phyloP scores from a whole-genome alignment of 2,113 vertebrate species.

The Acanthisitta chloris region DNA sequence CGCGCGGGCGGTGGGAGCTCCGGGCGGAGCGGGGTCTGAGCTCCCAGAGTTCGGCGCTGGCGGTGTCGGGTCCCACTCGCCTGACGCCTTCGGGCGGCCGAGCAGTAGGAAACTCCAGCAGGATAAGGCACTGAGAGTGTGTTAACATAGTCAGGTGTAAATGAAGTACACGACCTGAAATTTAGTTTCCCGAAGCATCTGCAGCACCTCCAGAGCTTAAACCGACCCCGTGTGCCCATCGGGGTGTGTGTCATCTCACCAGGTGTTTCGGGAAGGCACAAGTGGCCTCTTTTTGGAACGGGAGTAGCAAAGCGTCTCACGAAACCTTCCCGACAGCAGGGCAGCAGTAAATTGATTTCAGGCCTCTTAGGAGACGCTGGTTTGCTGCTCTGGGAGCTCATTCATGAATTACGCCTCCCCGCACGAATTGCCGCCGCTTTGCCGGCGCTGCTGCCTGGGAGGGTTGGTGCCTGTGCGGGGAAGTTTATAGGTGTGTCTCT shows the following conservation, averaged over 20 bases:
- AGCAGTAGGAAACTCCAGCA: background rate
- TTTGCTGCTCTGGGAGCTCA: background rate
- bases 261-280: background rate
- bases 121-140: background rate
- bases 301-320: background rate
- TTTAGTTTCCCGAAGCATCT: background rate
- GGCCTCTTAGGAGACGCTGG: background rate
- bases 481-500: background rate
- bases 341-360: background rate
- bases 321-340: background rate
- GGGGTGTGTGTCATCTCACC: accelerated
- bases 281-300: background rate
- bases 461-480: background rate
- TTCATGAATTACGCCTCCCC: background rate
- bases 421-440: background rate
- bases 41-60: background rate
- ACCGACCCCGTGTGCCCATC: background rate
- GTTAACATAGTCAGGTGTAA: accelerated
- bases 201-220: background rate
- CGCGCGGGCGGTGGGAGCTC: background rate
- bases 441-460: background rate
- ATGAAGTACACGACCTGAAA: background rate
- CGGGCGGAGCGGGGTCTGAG: background rate
- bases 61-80: background rate
- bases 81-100: background rate